Evolutionary conservation across 2,888 invertebrate species (phyloP), one percentile per base, ranked within the genome.

Genomic region (Coecobrya sp.): DNA sequence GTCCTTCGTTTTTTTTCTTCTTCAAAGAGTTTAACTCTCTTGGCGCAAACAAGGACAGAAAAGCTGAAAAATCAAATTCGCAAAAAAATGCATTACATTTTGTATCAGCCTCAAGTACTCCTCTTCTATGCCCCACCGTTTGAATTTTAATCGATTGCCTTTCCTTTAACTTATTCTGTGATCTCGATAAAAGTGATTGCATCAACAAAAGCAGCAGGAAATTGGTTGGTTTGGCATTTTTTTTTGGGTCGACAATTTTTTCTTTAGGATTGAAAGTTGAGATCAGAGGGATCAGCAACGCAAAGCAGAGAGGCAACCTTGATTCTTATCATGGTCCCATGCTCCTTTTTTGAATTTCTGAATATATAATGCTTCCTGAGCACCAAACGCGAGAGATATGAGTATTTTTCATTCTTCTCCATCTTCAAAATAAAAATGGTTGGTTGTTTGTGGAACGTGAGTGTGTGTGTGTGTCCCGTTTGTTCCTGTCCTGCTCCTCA

Each of bases 331-430:
- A 65, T 5, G 22, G 19, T 19, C 19, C 19, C 19, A 19, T 59
- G 59, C 1, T 5, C n/a, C 59, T 59, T 36, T 16, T 73, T 73
- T 73, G 45, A 73, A 73, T 42, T 73, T 73, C 30, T 73, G 45
- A 79, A 79, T 79, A 16, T 49, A 79, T 79, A 52, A 79, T 79
- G 27, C 25, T 79, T 79, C 52, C 52, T 79, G 68, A 27, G 70
- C 11, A 42, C 19, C 70, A n/a, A 11, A 10, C 27, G 5, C 1
- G 59, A 59, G 13, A 19, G 13, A 59, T 7, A 19, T 22, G 22
- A 59, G 59, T 59, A 59, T 59, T 73, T 73, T 73, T 73, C n/a
- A 19, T 73, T 22, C 45, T 73, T 45, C 7, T 62, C 62, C 25
- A 22, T 55, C 19, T n/a, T 55, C 59, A 25, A 62, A 62, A 45